These are phyloP conservation scores for Mesembrinibis cayennensis DNA, from an alignment of 2,113 vertebrate genomes.

Conservation along the genomic window DNA sequence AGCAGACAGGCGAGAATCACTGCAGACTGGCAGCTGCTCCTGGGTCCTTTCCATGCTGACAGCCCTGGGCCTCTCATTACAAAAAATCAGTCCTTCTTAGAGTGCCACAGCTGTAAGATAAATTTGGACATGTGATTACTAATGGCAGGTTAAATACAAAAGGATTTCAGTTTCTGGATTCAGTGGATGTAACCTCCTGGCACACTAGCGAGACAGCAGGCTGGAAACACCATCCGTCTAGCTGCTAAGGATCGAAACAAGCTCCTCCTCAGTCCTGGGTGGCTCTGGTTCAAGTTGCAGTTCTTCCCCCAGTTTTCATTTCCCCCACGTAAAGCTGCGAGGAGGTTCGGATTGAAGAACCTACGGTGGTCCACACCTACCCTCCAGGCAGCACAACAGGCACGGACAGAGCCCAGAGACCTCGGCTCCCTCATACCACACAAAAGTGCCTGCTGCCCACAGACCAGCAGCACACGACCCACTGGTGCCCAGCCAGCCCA, in stretches of 20 bases:
- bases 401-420: neutral
- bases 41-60: neutral
- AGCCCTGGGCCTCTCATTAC: neutral
- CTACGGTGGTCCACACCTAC: neutral
- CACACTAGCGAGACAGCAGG: neutral
- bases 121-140: neutral
- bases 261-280: neutral
- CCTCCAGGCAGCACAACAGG: neutral
- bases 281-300: neutral
- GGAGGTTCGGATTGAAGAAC: neutral
- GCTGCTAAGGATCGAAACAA: neutral
- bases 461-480: neutral
- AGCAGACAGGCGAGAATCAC: neutral
- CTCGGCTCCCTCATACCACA: neutral
- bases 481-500: fast-evolving
- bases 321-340: neutral
- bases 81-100: neutral
- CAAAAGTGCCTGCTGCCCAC: neutral
- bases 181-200: neutral
- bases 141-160: neutral
- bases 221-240: neutral
- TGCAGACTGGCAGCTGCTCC: neutral
- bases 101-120: neutral
- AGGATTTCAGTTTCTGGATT: neutral
- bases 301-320: neutral